Evolutionary conservation across 2,113 vertebrate genomes (phyloP).

Genomic region (Aptenodytes patagonicus): DNA sequence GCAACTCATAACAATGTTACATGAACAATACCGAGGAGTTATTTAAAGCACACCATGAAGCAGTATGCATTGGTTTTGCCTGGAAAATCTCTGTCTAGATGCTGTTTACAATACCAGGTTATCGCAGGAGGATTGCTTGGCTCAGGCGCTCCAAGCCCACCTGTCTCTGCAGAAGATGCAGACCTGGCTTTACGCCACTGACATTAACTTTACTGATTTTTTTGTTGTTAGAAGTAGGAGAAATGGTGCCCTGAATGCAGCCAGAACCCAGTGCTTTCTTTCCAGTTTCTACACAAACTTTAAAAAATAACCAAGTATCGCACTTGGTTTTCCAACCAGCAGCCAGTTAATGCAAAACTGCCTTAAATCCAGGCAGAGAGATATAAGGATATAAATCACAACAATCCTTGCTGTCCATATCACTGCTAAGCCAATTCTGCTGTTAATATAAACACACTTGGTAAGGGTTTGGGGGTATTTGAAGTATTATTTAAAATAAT

Average conservation of each 20-base stretch:
- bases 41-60: background rate
- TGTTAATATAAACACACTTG: background rate
- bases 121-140: background rate
- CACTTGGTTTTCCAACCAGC: background rate
- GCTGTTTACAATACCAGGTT: background rate
- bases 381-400: background rate
- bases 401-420: background rate
- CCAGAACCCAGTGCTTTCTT: background rate
- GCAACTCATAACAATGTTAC: background rate
- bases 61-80: background rate
- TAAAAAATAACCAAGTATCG: background rate
- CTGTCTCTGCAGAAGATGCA: background rate
- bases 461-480: background rate
- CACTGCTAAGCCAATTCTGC: background rate
- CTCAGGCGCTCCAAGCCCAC: background rate
- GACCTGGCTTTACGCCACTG: background rate
- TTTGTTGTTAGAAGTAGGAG: background rate
- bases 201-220: rapidly evolving
- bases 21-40: background rate
- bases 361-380: background rate
- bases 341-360: background rate
- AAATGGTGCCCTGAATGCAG: background rate
- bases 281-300: background rate
- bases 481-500: background rate
- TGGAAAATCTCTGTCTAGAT: background rate